Percentiles rank a stretch among this genome's conserved stretches.
Evolutionary conservation across 2,797 vertebrate species (phyloP).

Genomic region (Myotis myotis): DNA sequence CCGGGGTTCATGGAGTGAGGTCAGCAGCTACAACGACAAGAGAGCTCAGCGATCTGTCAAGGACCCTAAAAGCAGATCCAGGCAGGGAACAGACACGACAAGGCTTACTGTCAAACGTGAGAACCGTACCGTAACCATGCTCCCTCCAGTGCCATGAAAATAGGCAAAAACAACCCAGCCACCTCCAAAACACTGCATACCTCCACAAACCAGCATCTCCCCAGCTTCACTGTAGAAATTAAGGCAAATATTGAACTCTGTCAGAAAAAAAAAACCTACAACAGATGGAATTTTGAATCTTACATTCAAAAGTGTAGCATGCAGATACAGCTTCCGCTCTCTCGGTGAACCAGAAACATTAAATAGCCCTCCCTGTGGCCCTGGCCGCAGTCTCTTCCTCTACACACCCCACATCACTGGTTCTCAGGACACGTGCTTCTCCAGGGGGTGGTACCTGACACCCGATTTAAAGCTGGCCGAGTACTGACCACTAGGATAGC

Average conservation of each 20-base stretch:
- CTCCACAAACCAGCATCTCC: background rate
- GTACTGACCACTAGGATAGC: too few relatives aligned
- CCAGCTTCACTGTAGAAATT: background rate
- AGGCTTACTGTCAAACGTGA: background rate
- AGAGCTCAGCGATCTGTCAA: background rate
- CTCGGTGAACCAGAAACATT: background rate
- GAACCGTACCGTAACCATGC: accelerated
- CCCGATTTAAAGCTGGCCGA: background rate
- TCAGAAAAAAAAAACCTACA: background rate
- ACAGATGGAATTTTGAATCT: background rate
- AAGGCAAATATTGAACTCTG: background rate
- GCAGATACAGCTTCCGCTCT: background rate
- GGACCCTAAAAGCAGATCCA: background rate
- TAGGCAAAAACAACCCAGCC: background rate
- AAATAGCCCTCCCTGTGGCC: accelerated
- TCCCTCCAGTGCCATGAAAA: background rate
- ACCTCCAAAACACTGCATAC: background rate
- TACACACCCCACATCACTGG: too few relatives aligned
- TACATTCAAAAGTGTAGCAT: background rate
- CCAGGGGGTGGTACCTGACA: background rate
- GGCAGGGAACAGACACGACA: background rate
- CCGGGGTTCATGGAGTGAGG: background rate
- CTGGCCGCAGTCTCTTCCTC: background rate
- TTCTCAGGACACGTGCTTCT: accelerated
- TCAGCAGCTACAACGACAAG: background rate